These are phyloP conservation scores for Podarcis muralis DNA, from an alignment of 2,113 vertebrate species.

Conservation along the genomic window DNA sequence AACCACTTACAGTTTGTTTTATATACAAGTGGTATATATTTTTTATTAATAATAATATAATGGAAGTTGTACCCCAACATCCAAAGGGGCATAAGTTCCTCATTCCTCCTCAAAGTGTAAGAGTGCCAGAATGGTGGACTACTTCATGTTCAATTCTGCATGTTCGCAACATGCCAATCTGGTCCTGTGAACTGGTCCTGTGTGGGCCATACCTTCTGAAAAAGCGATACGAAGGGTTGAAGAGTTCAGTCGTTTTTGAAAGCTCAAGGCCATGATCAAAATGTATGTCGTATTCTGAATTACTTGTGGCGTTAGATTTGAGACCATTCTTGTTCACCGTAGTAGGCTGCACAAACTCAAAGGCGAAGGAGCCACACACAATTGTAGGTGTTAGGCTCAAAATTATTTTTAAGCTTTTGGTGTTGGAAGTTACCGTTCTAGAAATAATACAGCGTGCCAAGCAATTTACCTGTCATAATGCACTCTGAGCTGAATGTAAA, in stretches of 20 bases:
- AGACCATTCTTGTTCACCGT: not conserved
- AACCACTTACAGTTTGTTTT: no score
- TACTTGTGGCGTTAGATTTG: not conserved
- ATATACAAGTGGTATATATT: no score
- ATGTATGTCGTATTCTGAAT: not conserved
- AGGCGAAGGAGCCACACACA: not conserved
- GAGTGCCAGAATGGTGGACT: no score
- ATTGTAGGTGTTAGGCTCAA: not conserved
- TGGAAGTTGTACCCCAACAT: no score
- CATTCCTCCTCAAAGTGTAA: no score
- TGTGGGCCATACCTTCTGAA: not conserved
- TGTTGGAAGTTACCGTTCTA: not conserved
- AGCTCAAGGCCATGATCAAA: not conserved
- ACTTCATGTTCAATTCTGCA: not conserved
- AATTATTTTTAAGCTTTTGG: not conserved
- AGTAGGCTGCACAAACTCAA: not conserved
- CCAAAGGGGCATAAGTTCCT: no score
- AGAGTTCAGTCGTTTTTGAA: not conserved
- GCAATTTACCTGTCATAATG: conserved; percentile 13
- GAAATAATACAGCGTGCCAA: not conserved
- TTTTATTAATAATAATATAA: no score
- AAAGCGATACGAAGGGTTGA: not conserved
- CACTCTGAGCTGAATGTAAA: conserved; percentile 16
- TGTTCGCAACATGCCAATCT: not conserved
- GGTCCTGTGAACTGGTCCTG: not conserved